These are phyloP conservation scores for Melanotaenia trifasciata DNA, from an alignment of 2,797 vertebrate species.

Conservation along the genomic window DNA sequence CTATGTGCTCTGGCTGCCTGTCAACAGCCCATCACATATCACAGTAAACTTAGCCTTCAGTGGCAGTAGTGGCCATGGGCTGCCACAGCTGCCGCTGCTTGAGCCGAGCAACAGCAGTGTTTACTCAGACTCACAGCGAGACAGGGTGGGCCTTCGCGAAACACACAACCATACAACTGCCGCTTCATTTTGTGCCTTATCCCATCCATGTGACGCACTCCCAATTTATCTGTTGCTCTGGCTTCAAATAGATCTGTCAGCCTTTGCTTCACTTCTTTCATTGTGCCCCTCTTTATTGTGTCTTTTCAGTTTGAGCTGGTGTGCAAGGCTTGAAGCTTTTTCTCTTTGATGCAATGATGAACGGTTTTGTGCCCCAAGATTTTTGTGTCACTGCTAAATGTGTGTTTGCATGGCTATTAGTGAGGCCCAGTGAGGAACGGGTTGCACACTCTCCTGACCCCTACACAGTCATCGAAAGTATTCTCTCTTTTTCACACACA, in stretches of 20 bases:
- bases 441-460: constrained; percentile 66
- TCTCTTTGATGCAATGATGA: constrained; percentile 60
- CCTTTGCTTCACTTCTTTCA: constrained; percentile 39
- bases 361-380: constrained; percentile 62
- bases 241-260: constrained; percentile 66
- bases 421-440: constrained; percentile 69
- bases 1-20: constrained; percentile 48
- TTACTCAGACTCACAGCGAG: constrained; percentile 63
- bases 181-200: constrained; percentile 46
- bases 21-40: constrained; percentile 56
- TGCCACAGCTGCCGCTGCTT: constrained; percentile 61
- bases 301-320: constrained; percentile 53
- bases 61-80: constrained; percentile 46
- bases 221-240: constrained; percentile 45
- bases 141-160: constrained; percentile 54
- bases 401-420: constrained; percentile 81
- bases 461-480: constrained; percentile 47
- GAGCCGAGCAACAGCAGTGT: constrained; percentile 48
- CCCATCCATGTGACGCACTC: constrained; percentile 45
- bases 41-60: constrained; percentile 65
- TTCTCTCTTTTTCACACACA: constrained; percentile 18
- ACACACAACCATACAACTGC: constrained; percentile 62
- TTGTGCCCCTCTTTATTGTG: constrained; percentile 48
- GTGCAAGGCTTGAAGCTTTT: constrained; percentile 38
- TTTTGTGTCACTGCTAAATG: constrained; percentile 76